Evolutionary conservation across 1,140 invertebrate genomes (phyloP), one percentile per base, ranked within the genome.

Genomic region (Notospermus geniculatus): DNA sequence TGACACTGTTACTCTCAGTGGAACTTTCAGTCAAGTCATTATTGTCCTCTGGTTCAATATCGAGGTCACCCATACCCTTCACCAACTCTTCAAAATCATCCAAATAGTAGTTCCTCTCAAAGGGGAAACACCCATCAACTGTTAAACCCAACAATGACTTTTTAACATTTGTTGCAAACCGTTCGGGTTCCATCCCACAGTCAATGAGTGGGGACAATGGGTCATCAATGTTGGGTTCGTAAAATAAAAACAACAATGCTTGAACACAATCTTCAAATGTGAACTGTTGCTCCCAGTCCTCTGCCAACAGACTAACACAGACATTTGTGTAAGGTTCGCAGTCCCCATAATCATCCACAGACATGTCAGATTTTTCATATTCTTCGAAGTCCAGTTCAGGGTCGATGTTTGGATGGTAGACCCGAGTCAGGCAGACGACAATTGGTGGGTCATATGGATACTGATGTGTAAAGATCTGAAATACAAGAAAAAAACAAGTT

Each of bases 401-500:
- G 46, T 50, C 25, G n/a, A 50, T 50, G 46, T 50, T 50, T n/a
- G 46, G 46, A 27, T 50, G 46, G n/a, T 50, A 50, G n/a, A 50
- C 19, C 4, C 25, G n/a, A 50, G 46, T 50, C 46, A 50, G 46
- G 25, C 46, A 50, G 9, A 50, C n/a, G 5, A 50, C 46, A 27
- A 9, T 50, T 19, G 46, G 46, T 19, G 25, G 19, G n/a, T 50
- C 25, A 50, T 4, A 7, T n/a, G 46, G 46, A 50, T 50, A 50
- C 4, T 50, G 4, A 27, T 50, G 9, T 4, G 25, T 4, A n/a
- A 5, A 23, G 25, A 50, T n/a, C 46, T 50, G 46, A 50, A 50
- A 50, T 7, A 7, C 5, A 50, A 50, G 25, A 50, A 27, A 50
- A 11, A 43, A 43, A 43, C 39, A n/a, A n/a, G n/a, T n/a, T n/a